Conservation (phyloP, 2,797 vertebrate species). For the Microcaecilia unicolor region DNA sequence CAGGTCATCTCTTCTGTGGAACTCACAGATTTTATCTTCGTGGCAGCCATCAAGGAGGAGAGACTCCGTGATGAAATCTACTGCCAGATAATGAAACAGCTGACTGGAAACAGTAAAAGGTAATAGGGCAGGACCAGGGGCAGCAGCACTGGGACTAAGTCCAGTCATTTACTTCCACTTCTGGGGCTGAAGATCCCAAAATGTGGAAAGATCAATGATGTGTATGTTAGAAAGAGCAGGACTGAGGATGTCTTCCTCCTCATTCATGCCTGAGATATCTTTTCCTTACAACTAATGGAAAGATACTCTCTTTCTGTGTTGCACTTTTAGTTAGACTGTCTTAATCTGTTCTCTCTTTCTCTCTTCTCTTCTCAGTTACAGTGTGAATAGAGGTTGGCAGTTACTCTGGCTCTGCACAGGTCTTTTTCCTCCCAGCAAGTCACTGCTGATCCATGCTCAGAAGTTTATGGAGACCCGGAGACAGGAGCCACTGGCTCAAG, state of each 20-base stretch:
- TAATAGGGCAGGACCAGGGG: constrained; percentile 16
- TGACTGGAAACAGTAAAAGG: constrained; percentile 83
- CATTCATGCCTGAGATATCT: too few species aligned
- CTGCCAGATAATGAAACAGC: constrained; percentile 94
- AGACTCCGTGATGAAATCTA: constrained; percentile 82
- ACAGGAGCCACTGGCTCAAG: constrained; percentile 58
- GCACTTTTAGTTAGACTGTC: too few species aligned
- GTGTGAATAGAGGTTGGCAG: constrained; percentile 84
- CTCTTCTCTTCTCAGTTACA: constrained; percentile 59
- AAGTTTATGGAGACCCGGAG: constrained; percentile 78
- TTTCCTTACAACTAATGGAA: too few species aligned
- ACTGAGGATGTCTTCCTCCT: too few species aligned
- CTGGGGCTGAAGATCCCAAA: too few species aligned
- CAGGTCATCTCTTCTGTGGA: constrained; percentile 65
- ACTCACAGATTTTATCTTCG: constrained; percentile 88
- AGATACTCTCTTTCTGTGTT: too few species aligned
- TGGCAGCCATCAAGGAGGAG: constrained; percentile 62
- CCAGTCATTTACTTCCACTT: too few species aligned
- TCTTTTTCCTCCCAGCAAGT: constrained; percentile 78
- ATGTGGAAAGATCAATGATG: too few species aligned
- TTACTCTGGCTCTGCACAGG: constrained; percentile 91
- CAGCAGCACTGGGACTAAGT: too few species aligned
- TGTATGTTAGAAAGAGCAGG: too few species aligned
- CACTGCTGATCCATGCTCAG: constrained; percentile 73
- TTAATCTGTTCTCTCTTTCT: too few species aligned